Percentiles rank a stretch among this genome's conserved stretches.
These are phyloP conservation scores for Pseudobourletiella spinata DNA, from an alignment of 1,140 invertebrate species.

Conservation along the genomic window DNA sequence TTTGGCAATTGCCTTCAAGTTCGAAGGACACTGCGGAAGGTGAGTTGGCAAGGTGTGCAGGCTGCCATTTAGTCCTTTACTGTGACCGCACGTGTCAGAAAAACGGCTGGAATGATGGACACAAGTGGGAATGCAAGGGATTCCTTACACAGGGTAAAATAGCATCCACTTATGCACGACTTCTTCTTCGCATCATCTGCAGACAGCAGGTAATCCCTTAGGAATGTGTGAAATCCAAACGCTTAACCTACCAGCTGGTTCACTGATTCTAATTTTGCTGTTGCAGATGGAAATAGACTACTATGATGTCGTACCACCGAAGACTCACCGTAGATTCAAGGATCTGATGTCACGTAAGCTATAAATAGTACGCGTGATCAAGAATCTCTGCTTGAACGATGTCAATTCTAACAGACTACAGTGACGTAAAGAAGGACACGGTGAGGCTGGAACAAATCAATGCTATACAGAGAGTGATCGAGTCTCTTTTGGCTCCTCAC, in stretches of 20 bases:
- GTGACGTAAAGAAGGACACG: slow-evolving; percentile 60
- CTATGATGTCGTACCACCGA: slow-evolving; percentile 57
- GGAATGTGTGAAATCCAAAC: no score
- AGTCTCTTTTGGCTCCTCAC: slow-evolving; percentile 49
- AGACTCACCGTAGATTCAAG: slow-evolving; percentile 61
- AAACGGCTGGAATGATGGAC: slow-evolving; percentile 57
- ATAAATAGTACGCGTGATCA: background rate
- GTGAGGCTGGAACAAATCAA: slow-evolving; percentile 65
- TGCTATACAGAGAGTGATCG: slow-evolving; percentile 55
- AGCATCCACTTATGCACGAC: slow-evolving; percentile 57
- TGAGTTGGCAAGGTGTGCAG: slow-evolving; percentile 20
- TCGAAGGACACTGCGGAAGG: background rate
- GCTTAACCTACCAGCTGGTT: no score
- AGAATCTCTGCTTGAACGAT: slow-evolving; percentile 8
- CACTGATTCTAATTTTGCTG: no score
- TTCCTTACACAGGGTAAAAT: slow-evolving; percentile 57
- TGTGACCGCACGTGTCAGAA: slow-evolving; percentile 64
- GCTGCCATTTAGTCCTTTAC: slow-evolving; percentile 52
- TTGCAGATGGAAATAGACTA: no score
- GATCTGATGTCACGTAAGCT: slow-evolving; percentile 76
- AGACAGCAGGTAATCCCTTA: slow-evolving; percentile 46
- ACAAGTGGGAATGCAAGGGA: slow-evolving; percentile 65
- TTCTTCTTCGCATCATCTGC: slow-evolving; percentile 62
- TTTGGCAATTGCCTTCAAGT: background rate
- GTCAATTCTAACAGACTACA: slow-evolving; percentile 56